Base-by-base conservation (phyloP, 1,140 invertebrate species). In the Drosophila willistoni region DNA sequence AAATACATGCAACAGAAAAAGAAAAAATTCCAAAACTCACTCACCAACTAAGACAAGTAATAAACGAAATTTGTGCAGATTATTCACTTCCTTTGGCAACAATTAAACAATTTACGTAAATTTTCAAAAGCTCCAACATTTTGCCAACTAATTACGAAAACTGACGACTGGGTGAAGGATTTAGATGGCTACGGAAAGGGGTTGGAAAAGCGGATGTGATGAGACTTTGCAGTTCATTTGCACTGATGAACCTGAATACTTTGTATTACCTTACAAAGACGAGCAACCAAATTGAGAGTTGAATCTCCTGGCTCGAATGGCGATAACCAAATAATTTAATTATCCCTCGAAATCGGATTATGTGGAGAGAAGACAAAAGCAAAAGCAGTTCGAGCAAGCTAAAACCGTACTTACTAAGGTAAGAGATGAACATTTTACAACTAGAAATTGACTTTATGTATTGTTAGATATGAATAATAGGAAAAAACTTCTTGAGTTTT, bases 21-120 rank as follows among this genome's bases (percentile, higher is more conserved):
- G 12, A 39, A 12, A 39, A 39, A 13, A 13, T 5, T 13, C 12
- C 63, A 64, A 44, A 66, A 64, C 66, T 57, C 25, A 67, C 54
- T 61, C 62, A 39, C 55, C 47, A 42, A 61, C 44, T 47, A 60
- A 57, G 71, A 51, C 73, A 57, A 83, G 73, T 79, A 87, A 87
- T 83, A 77, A 87, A 87, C 79, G 72, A 74, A 86, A 83, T 80
- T 83, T 79, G 68, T 73, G 83, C 79, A 79, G 81, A 86, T 86
- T 83, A 86, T 80, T 81, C 82, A 81, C 71, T 79, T 86, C 68
- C 78, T 86, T 81, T 84, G 70, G 64, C 69, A 86, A 86, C 82
- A 86, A 86, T 86, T 86, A 86, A 86, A 86, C 82, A 86, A 86
- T 86, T 86, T 86, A 73, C 75, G 78, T 81, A 76, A 57, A 79